Evolutionary conservation across 2,888 invertebrate genomes (phyloP).

Genomic region (Salpingus planirostris): DNA sequence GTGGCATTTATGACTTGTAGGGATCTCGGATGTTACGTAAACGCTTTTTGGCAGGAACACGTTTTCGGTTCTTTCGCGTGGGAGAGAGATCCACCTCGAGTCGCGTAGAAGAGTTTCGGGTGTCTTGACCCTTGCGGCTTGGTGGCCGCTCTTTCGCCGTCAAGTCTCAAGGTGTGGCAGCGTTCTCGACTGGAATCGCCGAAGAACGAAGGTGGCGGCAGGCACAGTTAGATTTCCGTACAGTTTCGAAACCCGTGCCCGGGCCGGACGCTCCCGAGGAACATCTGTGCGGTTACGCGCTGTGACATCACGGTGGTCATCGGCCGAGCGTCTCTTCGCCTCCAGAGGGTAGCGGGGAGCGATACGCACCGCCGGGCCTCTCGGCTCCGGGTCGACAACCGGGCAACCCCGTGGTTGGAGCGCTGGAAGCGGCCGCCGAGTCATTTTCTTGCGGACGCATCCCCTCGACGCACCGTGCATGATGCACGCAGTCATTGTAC

Average conservation of each 20-base stretch:
- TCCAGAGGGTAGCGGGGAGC: constrained; percentile 18
- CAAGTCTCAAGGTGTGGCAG: too few species aligned
- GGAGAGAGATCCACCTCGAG: too few species aligned
- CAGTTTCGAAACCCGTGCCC: constrained; percentile 8
- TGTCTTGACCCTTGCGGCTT: too few species aligned
- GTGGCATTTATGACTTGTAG: too few species aligned
- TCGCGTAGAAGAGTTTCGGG: too few species aligned
- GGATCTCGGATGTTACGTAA: too few species aligned
- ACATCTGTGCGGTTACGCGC: constrained; percentile 15
- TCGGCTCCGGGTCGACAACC: constrained; percentile 17
- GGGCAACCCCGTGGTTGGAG: constrained; percentile 16
- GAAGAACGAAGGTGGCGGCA: constrained; percentile 6
- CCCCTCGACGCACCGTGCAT: too few species aligned
- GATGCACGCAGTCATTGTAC: constrained; percentile 9
- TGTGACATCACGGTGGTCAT: constrained; percentile 32
- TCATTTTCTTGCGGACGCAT: constrained; percentile 10
- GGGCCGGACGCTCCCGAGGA: too few species aligned
- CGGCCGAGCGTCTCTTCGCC: constrained; percentile 18
- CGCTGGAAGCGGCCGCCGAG: constrained; percentile 30
- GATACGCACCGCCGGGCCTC: constrained; percentile 23
- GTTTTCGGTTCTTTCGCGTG: too few species aligned
- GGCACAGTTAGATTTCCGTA: constrained; percentile 10
- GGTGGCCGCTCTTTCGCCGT: too few species aligned
- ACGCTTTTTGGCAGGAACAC: too few species aligned
- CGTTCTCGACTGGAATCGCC: too few species aligned